Evolutionary conservation across 1,140 invertebrate genomes (phyloP), one percentile per base, ranked within the genome.

Genomic region (Triops cancriformis): DNA sequence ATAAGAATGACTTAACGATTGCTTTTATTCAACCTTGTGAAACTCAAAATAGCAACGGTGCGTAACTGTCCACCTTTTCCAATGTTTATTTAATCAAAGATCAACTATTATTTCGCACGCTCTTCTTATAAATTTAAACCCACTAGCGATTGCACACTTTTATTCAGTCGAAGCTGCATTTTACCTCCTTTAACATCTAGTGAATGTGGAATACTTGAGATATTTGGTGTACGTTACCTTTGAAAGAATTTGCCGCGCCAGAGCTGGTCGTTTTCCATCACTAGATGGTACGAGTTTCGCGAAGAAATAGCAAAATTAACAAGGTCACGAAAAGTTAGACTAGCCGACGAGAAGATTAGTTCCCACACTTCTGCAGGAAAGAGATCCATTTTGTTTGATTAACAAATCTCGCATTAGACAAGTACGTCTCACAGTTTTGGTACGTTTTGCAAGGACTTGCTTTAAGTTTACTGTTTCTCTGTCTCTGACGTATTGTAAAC

Each of bases 211-310:
- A n/a, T n/a, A n/a, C n/a, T n/a, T n/a, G n/a, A n/a, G n/a, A n/a
- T n/a, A n/a, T n/a, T n/a, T n/a, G n/a, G n/a, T n/a, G n/a, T 64
- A n/a, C 23, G 4, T 64, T n/a, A 64, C 51, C 51, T 64, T 18
- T 64, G 51, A n/a, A 64, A 64, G 51, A 64, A 64, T 64, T 64
- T 64, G 51, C 51, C 51, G 51, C 51, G 51, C 51, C 51, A 64
- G 6, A 64, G 51, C 51, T 64, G 51, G 0, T 64, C 51, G 18
- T 64, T 64, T 64, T 18, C 23, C 0, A 64, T 12, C 51, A 64
- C 51, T 23, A 64, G 51, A 64, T 64, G 51, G 51, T n/a, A 64
- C n/a, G 51, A 18, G 51, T 18, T 23, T 64, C 51, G 51, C 51
- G 51, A 64, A 0, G 51, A 12, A 0, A n/a, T 9, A 6, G 51